A percentile compares a stretch with the other conserved stretches of the same genome.
Conservation (phyloP, 2,797 vertebrate genomes). For the Melanotaenia maccullochi region DNA sequence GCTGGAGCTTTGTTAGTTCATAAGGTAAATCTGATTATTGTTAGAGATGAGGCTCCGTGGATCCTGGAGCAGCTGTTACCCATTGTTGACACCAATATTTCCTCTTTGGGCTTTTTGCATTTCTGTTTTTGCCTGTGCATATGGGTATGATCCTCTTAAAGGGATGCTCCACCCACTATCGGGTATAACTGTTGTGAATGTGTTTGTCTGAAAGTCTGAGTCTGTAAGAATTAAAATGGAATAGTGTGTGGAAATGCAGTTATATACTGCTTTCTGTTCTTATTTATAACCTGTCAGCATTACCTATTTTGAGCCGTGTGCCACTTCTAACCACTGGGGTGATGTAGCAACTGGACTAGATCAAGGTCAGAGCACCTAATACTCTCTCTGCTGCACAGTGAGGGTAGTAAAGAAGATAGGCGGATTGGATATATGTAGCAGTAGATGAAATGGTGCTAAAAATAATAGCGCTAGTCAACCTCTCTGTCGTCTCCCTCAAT, state of each 20-base stretch:
- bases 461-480: background rate
- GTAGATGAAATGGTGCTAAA: conserved; percentile 25
- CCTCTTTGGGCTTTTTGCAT: conserved; percentile 11
- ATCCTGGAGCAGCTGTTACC: conserved; percentile 44
- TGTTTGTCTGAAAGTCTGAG: background rate
- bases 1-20: conserved; percentile 18
- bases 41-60: conserved; percentile 39
- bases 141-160: conserved; percentile 35
- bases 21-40: conserved; percentile 50
- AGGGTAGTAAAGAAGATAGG: background rate
- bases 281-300: background rate
- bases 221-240: background rate
- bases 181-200: background rate
- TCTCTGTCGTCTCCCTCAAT: background rate
- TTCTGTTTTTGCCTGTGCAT: conserved; percentile 9
- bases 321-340: conserved; percentile 6
- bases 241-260: background rate
- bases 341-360: conserved; percentile 30
- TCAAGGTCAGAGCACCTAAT: conserved; percentile 63
- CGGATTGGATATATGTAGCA: background rate
- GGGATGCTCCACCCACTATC: background rate
- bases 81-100: conserved; percentile 34
- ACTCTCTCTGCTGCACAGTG: conserved; percentile 41
- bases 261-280: background rate
- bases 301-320: background rate